A percentile compares a stretch with the other conserved stretches of the same genome.
Conservation (phyloP, 2,113 vertebrate genomes). For the Elephantulus edwardii region DNA sequence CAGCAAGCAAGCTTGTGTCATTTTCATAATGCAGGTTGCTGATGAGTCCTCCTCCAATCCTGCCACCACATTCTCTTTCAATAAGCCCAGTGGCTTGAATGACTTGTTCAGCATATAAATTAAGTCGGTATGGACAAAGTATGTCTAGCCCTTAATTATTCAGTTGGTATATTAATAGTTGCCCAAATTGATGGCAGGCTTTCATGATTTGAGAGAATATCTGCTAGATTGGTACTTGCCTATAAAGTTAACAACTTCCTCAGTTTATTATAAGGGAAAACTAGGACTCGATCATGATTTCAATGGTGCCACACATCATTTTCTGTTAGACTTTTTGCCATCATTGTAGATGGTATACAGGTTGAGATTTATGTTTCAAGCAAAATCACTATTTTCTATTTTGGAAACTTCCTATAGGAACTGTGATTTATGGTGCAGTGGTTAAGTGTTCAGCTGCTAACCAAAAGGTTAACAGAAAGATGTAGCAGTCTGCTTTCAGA, state of each 20-base stretch:
- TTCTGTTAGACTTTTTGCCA: background rate
- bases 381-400: background rate
- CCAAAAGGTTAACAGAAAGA: background rate
- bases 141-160: background rate
- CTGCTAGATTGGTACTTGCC: background rate
- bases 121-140: too few species aligned
- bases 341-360: background rate
- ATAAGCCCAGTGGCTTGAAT: too few species aligned
- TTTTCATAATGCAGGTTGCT: too few species aligned
- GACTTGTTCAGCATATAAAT: too few species aligned
- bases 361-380: background rate
- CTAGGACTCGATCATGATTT: background rate
- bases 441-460: too few species aligned
- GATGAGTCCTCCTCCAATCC: too few species aligned
- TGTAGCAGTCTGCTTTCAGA: background rate
- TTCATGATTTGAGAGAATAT: background rate
- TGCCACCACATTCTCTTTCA: too few species aligned
- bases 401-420: background rate
- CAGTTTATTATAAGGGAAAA: background rate
- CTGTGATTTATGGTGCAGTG: background rate
- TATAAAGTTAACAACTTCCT: background rate
- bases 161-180: background rate
- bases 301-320: background rate
- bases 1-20: too few species aligned
- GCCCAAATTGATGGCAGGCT: background rate